Base-by-base conservation (phyloP, 92 coral and sea anemone genomes). In the Bergia puertoricense region DNA sequence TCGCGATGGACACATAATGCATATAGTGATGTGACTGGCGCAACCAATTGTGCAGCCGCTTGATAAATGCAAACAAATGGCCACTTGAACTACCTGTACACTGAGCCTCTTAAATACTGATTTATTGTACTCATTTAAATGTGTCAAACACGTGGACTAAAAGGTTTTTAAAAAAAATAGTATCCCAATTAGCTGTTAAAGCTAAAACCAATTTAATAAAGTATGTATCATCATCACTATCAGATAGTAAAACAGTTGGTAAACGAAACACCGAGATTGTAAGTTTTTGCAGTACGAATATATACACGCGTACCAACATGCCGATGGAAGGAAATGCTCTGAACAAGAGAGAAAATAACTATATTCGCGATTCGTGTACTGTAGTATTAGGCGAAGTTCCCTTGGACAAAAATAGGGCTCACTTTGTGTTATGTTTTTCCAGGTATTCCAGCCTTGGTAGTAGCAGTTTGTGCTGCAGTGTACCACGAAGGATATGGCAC, bases 401-500 rank as follows among this genome's bases (percentile, higher is more conserved):
- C 3, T 20, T 62, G 69, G 69, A 3, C 69, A 20, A 54, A 54
- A 15, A 76, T 40, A 10, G 48, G 8, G 79, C 8, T 15, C 79
- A 76, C 18, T 20, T 42, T 42, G 37, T 41, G 23, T 18, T 42
- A 8, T 38, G 43, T 56, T 57, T 54, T 57, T 81, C 16, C 23
- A 81, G 85, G 85, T 1, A 36, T 69, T 84, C 87, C 87, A 38
- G 87, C 87, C 9, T 7, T 84, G 45, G 68, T 84, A 45, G 78
- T 84, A 45, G 23, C 78, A 23, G 43, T 84, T 50, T 84, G 87
- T 84, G 78, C 65, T 36, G 23, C 18, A 46, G 43, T 84, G 38
- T 68, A 71, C 78, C 77, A 45, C 40, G 87, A 69, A 30, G 87
- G 87, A 84, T 84, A 84, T 46, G 87, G 87, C 16, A 71, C 78